Evolutionary conservation across 2,113 vertebrate genomes (phyloP).

Genomic region (Apteryx owenii): DNA sequence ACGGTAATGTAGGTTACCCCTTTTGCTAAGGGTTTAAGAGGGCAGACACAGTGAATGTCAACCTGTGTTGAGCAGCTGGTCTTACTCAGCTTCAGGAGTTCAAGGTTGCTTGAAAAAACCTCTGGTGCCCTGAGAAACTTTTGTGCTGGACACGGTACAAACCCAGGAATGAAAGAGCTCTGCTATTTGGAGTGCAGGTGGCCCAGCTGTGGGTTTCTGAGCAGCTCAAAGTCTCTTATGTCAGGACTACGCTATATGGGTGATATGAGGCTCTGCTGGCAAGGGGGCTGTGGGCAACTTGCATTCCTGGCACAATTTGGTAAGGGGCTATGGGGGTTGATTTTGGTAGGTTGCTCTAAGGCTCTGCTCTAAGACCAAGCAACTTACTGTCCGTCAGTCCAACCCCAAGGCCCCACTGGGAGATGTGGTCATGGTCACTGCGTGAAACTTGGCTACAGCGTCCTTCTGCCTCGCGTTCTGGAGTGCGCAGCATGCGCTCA

Average conservation of each 20-base stretch:
- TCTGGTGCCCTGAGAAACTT: background rate
- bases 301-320: background rate
- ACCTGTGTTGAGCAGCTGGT: background rate
- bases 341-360: rapidly evolving
- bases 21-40: background rate
- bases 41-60: background rate
- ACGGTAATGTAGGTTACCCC: background rate
- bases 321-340: rapidly evolving
- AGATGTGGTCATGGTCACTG: background rate
- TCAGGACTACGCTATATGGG: rapidly evolving
- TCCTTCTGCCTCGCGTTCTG: background rate
- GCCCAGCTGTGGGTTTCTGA: background rate
- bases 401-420: background rate
- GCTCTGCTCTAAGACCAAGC: background rate
- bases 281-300: background rate
- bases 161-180: background rate
- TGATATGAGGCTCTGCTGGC: background rate
- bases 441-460: background rate
- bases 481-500: background rate
- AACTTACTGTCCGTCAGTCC: rapidly evolving
- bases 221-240: rapidly evolving
- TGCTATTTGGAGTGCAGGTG: background rate
- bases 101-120: background rate
- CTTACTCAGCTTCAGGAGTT: background rate
- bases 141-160: background rate